phyloP scores from a whole-genome alignment of 2,888 invertebrate species.

The Candidula unifasciata region DNA sequence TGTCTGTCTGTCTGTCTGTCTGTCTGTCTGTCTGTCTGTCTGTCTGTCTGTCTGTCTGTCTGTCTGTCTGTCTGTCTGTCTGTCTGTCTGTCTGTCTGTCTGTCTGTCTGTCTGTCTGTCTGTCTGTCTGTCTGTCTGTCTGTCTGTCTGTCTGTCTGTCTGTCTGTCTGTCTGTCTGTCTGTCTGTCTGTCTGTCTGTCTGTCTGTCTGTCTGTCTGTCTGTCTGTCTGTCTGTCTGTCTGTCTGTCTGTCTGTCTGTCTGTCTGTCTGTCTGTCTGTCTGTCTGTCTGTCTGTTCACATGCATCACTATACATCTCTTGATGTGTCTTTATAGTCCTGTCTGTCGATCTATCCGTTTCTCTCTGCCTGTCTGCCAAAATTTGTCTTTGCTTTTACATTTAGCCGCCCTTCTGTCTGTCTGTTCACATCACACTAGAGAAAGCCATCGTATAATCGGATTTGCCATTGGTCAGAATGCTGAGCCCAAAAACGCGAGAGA shows the following conservation, averaged over 20 bases:
- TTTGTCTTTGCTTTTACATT: too few relatives aligned
- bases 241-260: not conserved
- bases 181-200: not conserved
- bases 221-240: conserved; percentile 4
- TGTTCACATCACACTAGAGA: not conserved
- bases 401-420: not conserved
- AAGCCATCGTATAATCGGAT: conserved; percentile 15
- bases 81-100: not conserved
- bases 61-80: conserved; percentile 14
- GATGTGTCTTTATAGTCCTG: too few relatives aligned
- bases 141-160: not conserved
- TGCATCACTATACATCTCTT: too few relatives aligned
- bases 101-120: not conserved
- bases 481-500: not conserved
- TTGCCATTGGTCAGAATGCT: not conserved
- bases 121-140: not conserved
- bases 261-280: not conserved
- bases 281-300: not conserved
- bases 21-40: conserved; percentile 19
- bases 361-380: conserved; percentile 6
- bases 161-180: not conserved
- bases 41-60: conserved; percentile 16
- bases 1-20: conserved; percentile 19
- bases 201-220: not conserved
- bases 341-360: not conserved